These are phyloP conservation scores for Protobothrops flavoviridis DNA, from an alignment of 2,113 vertebrate species.

Conservation along the genomic window DNA sequence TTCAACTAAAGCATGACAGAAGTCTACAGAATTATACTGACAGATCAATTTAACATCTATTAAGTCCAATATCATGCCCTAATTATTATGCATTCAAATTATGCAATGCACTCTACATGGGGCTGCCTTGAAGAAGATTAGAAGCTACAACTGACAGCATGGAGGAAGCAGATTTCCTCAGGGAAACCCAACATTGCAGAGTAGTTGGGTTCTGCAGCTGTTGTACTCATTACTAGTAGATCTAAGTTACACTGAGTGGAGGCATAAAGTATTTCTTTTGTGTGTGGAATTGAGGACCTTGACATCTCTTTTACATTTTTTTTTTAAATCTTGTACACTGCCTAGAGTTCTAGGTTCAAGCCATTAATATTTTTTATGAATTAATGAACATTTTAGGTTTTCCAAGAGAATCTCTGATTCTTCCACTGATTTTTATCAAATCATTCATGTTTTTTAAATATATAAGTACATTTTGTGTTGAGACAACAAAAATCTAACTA, in stretches of 20 bases:
- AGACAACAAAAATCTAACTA: not conserved
- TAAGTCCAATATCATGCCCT: not conserved
- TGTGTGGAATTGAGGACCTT: not conserved
- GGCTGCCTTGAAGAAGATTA: not conserved
- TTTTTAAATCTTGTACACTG: no score
- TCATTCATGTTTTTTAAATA: not conserved
- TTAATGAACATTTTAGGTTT: not conserved
- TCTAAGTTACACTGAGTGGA: not conserved
- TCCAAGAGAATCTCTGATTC: not conserved
- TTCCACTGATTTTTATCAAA: not conserved
- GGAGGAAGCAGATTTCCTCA: not conserved
- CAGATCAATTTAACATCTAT: not conserved
- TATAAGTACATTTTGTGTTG: not conserved
- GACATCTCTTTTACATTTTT: not conserved
- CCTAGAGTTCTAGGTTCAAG: not conserved
- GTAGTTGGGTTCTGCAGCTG: no score
- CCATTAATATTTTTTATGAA: not conserved
- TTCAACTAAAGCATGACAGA: not conserved
- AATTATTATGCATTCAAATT: not conserved
- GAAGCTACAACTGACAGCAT: not conserved
- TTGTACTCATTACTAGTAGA: not conserved
- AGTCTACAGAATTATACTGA: not conserved
- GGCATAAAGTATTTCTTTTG: not conserved
- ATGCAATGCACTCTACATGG: not conserved
- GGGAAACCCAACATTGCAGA: no score